Conservation (phyloP, 2,888 invertebrate genomes). For the Andricus quercusramuli region DNA sequence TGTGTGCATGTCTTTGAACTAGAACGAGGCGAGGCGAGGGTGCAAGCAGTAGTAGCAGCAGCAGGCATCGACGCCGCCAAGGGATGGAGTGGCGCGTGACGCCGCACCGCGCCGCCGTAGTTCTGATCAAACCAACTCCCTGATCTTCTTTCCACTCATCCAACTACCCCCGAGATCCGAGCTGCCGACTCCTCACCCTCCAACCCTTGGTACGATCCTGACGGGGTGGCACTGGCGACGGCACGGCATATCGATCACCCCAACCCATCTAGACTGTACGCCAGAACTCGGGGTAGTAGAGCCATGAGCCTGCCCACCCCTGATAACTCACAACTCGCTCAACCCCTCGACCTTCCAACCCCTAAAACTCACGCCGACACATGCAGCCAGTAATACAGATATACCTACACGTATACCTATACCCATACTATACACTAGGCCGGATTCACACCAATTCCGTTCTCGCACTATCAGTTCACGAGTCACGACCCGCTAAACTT, state of each 20-base stretch:
- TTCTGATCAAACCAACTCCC: constrained; percentile 46
- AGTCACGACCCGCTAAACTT: background rate
- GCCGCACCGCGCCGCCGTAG: constrained; percentile 44
- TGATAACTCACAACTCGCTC: constrained; percentile 58
- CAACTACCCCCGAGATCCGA: background rate
- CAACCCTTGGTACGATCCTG: constrained; percentile 44
- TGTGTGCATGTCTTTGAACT: constrained; percentile 12
- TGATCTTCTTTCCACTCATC: constrained; percentile 14
- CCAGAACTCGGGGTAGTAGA: constrained; percentile 51
- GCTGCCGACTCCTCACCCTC: constrained; percentile 40
- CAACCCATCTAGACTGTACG: constrained; percentile 46
- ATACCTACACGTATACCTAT: background rate
- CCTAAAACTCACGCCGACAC: constrained; percentile 5
- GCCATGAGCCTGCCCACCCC: constrained; percentile 55
- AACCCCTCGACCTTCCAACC: constrained; percentile 47
- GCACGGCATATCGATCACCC: constrained; percentile 59
- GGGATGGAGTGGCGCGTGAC: constrained; percentile 53
- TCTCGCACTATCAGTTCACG: background rate
- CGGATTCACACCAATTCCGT: constrained; percentile 1
- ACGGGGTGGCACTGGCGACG: constrained; percentile 52
- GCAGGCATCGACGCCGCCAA: constrained; percentile 52
- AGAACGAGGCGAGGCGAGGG: constrained; percentile 45
- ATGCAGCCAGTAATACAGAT: background rate
- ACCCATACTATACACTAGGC: background rate
- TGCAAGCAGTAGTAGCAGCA: constrained; percentile 31